phyloP scores from a whole-genome alignment of 92 coral and sea anemone genomes.

The Pocillopora meandrina region DNA sequence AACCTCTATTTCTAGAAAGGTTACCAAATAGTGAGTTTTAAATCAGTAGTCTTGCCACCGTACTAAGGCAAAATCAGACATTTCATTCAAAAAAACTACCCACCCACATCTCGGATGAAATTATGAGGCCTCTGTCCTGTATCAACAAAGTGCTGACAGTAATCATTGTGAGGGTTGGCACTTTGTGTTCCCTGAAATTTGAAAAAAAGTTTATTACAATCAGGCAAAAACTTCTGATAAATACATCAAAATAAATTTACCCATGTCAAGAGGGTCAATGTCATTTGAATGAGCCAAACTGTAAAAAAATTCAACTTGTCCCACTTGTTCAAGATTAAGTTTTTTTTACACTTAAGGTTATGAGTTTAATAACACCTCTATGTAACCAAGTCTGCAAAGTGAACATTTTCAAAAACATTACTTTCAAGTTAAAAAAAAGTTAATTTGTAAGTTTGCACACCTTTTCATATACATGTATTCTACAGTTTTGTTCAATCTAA shows the following conservation, averaged over 20 bases:
- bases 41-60: too few species aligned
- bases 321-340: too few species aligned
- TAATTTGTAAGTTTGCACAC: too few species aligned
- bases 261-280: background rate
- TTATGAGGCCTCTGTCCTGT: slow-evolving; percentile 99
- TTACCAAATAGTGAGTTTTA: background rate
- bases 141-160: slow-evolving; percentile 98
- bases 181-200: slow-evolving; percentile 91
- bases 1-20: too few species aligned
- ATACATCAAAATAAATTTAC: background rate
- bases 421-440: too few species aligned
- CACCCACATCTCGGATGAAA: slow-evolving; percentile 97
- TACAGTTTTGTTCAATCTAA: too few species aligned
- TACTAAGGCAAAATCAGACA: background rate
- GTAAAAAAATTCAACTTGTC: background rate
- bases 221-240: too few species aligned
- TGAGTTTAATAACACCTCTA: too few species aligned
- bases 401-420: too few species aligned
- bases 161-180: slow-evolving; percentile 99
- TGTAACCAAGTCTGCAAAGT: too few species aligned
- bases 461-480: too few species aligned
- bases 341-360: too few species aligned
- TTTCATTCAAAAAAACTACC: slow-evolving; percentile 6
- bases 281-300: background rate
- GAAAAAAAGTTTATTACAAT: background rate